Base-by-base conservation (phyloP, 2,797 vertebrate species). In the Apogon talboti region DNA sequence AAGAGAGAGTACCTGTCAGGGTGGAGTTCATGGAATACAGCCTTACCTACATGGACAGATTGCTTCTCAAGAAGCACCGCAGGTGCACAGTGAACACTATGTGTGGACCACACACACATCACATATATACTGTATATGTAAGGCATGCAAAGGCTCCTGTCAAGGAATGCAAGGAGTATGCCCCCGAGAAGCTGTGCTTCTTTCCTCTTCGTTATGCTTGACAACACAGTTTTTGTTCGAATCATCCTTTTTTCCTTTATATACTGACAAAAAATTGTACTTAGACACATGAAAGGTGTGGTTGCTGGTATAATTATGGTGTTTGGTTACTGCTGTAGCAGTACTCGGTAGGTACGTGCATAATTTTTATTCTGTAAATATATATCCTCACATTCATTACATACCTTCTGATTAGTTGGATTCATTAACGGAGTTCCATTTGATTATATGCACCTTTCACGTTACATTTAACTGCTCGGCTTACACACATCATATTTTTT, bases 11-110 rank as follows among this genome's bases (percentile, higher is more conserved):
- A 44, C 82, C 90, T 47, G n/a, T 96, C 83, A 87, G 86, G 7
- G 89, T 98, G 87, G 91, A 95, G 78, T 98, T 98, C 89, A 92
- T 81, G 75, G 84, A 93, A 74, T 89, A 88, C 42, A 91, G 91
- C 60, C 82, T 97, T 55, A 95, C 87, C 70, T 97, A 98, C 80
- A 85, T 96, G 95, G 96, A 99, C 81, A 96, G 94, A 80, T 91
- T 99, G 55, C 90, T 96, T 69, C 93, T 99, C 55, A 98, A 96
- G 85, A 97, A 95, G 57, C 91, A 96, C 71, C 94, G 93, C 87
- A 96, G 97, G 97, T 98, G 86, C 41, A 56, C 16, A 65, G 10
- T 54, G 51, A 24, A 52, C 42, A 61, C 14, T 47, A 14, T 16
- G 33, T 28, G 61, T 49, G 18, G 47, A 57, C 46, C 42, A 38